Evolutionary conservation across 1,140 invertebrate genomes (phyloP), one percentile per base, ranked within the genome.

Genomic region (Sitodiplosis mosellana): DNA sequence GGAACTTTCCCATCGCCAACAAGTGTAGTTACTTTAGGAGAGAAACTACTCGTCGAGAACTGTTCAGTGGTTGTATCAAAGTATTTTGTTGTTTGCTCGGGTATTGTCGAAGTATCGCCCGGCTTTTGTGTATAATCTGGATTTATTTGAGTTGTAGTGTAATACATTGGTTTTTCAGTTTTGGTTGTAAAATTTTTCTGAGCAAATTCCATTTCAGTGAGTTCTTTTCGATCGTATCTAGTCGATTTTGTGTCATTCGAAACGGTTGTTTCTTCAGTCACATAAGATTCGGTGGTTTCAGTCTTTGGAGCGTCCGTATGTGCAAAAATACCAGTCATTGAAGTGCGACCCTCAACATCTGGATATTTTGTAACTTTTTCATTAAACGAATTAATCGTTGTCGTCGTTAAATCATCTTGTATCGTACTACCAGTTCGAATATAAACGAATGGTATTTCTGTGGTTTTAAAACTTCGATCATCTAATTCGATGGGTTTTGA

Each of bases 401-500:
- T 27, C 27, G 27, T 27, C 27, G 27, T 27, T 10, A 27, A 27
- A 27, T 27, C 27, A 27, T 27, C 27, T 27, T 27, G 27, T 27
- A 27, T 27, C 10, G 27, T 27, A 27, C 27, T 27, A 27, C 27
- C 10, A 5, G 27, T 27, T 5, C 27, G 27, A 27, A 5, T 10
- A 27, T 27, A n/a, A n/a, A n/a, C n/a, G n/a, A n/a, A 5, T 27
- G 27, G 27, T 27, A 27, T 5, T 5, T 27, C 27, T 3, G 27
- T 27, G 4, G 27, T 27, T 27, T 27, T 27, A 27, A 27, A 27
- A 27, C 27, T 27, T 27, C 27, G 3, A 27, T 90, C 58, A 77
- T 70, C 51, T 85, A 80, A 46, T 76, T 75, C n/a, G 64, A 64
- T 2, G 81, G 77, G 60, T 86, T 89, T 44, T 81, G 73, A 22